Base-by-base conservation (phyloP, 2,113 vertebrate genomes). In the Siniperca chuatsi region DNA sequence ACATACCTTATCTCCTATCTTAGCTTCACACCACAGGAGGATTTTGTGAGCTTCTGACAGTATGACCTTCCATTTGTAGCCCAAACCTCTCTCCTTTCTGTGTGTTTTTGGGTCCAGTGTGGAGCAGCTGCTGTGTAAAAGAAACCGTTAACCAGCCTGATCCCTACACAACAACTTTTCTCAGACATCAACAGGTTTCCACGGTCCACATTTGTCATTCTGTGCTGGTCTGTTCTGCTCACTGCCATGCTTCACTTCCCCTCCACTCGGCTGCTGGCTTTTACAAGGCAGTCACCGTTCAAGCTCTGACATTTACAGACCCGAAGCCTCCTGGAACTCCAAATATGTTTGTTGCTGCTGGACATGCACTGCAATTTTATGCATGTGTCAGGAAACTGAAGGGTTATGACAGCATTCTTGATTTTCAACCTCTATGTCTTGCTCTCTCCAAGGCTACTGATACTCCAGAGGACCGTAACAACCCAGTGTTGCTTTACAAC, bases 401-500 rank as follows among this genome's bases (percentile, higher is more conserved):
- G 75, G 50, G 33, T 75, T 87, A 71, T 74, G 80, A 83, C 84
- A 83, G 81, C 42, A 58, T 60, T 89, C 29, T 64, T 85, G 70
- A 75, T 78, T 87, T 79, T 85, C 65, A 48, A 15, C 80, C 25
- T 85, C 42, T 35, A 44, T 84, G 35, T 84, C 52, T 78, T 74
- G n/a, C 57, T 66, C 78, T 82, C 54, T 81, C 18, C 15, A 48
- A 99, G 98, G 97, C 97, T 70, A 98, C 97, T 67, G 96, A 97
- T 75, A 97, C 96, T 89, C 87, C 96, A 70, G 98, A 99, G 92
- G 97, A 98, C 84, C 96, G 98, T 85, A 98, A 95, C 52, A 97
- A 99, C 79, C 98, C 97, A 0, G 96, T 97, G 91, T 69, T 97
- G 78, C 93, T 98, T 77, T 99, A 99, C 87, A 97, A 98, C 87